phyloP scores from a whole-genome alignment of 2,113 vertebrate species.

The Dasyornis broadbenti region DNA sequence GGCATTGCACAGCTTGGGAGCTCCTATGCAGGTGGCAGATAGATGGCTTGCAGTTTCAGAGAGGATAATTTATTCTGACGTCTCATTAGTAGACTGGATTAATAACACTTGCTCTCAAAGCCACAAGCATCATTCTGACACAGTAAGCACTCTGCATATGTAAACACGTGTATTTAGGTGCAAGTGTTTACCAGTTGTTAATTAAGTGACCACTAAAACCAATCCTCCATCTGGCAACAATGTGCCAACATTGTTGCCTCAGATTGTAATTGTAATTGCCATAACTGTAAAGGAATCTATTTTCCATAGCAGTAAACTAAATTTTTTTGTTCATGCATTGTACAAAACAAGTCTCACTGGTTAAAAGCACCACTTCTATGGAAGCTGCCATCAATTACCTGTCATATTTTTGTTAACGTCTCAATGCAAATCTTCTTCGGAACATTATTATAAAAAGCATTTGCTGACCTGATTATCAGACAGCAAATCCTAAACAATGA shows the following conservation, averaged over 20 bases:
- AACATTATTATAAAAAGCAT: neutral
- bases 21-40: neutral
- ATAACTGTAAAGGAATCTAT: neutral
- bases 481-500: neutral
- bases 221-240: conserved; percentile 7
- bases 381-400: neutral
- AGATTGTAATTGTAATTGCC: neutral
- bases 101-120: neutral
- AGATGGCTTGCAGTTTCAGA: neutral
- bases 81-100: neutral
- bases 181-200: neutral
- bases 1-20: neutral
- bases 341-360: neutral
- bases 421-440: neutral
- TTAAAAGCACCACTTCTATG: neutral
- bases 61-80: neutral
- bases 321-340: neutral
- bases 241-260: neutral
- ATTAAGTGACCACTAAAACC: conserved; percentile 24
- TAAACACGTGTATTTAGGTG: conserved; percentile 6
- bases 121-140: neutral
- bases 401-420: neutral
- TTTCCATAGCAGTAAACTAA: neutral
- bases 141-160: neutral
- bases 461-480: neutral